These are phyloP conservation scores for Ormyrus nitidulus DNA, from an alignment of 2,888 invertebrate species.

Conservation along the genomic window DNA sequence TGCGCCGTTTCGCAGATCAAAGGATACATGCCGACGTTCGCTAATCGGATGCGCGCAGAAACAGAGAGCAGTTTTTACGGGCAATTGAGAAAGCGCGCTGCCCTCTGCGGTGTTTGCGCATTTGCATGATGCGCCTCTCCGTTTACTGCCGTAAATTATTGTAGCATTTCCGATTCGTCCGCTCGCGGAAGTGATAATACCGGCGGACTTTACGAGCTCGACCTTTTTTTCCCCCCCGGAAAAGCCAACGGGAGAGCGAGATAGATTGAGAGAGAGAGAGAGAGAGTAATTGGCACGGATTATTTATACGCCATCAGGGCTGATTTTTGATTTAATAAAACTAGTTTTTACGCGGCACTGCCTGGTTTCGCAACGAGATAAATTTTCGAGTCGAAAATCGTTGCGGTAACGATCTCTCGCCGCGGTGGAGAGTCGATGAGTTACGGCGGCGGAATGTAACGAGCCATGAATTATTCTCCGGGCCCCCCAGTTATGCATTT, in stretches of 20 bases:
- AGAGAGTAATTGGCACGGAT: not conserved
- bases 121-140: not conserved
- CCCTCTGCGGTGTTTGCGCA: not conserved
- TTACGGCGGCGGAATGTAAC: conserved; percentile 17
- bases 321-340: conserved; percentile 4
- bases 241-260: too few relatives aligned
- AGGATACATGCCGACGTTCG: conserved; percentile 40
- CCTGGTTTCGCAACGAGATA: not conserved
- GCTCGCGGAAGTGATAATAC: conserved; percentile 16
- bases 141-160: conserved; percentile 14
- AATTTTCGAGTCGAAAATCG: not conserved
- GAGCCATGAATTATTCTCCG: conserved; percentile 23
- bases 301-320: not conserved
- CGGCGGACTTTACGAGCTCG: not conserved
- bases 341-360: not conserved
- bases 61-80: conserved; percentile 26
- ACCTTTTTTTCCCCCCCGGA: too few relatives aligned
- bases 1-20: conserved; percentile 45
- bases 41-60: conserved; percentile 11
- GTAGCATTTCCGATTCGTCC: conserved; percentile 4
- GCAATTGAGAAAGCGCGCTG: conserved; percentile 19
- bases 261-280: not conserved
- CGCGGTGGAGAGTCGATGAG: conserved; percentile 10
- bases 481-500: conserved; percentile 8
- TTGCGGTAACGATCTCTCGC: not conserved